Percentiles rank a stretch among this genome's conserved stretches.
phyloP scores from a whole-genome alignment of 2,113 vertebrate species.

The Eurypyga helias region DNA sequence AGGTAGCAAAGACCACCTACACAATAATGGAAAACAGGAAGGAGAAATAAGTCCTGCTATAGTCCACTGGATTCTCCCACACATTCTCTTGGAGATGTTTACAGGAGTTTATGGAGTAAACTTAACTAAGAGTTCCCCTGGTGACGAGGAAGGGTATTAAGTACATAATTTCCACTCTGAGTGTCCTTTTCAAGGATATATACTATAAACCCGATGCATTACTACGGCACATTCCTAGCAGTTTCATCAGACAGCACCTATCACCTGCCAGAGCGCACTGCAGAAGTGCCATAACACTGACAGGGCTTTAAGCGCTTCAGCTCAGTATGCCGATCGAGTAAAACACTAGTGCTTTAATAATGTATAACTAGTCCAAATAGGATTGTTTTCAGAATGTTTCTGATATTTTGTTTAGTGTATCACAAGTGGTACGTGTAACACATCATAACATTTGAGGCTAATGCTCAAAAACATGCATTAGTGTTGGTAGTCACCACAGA shows the following conservation, averaged over 20 bases:
- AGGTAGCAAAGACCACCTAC: neutral
- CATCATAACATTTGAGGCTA: neutral
- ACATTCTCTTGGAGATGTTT: neutral
- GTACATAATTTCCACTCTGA: neutral
- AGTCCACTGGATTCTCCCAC: neutral
- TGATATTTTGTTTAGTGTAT: neutral
- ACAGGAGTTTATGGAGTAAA: neutral
- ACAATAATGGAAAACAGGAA: neutral
- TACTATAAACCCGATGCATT: neutral
- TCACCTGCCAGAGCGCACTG: neutral
- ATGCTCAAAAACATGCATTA: neutral
- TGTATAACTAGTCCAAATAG: neutral
- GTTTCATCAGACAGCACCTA: neutral
- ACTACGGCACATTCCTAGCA: neutral
- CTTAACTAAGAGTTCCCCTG: neutral
- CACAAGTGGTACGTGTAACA: neutral
- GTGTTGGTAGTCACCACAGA: neutral
- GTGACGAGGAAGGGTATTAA: neutral
- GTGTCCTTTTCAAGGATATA: neutral
- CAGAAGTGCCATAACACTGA: neutral
- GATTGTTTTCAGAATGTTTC: neutral
- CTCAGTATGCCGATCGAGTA: neutral
- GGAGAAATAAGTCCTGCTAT: neutral
- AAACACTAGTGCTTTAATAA: neutral
- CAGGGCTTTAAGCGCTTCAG: neutral